Percentiles rank a stretch among this genome's conserved stretches.
These are phyloP conservation scores for Botia almorhae DNA, from an alignment of 2,797 vertebrate genomes.

Conservation along the genomic window DNA sequence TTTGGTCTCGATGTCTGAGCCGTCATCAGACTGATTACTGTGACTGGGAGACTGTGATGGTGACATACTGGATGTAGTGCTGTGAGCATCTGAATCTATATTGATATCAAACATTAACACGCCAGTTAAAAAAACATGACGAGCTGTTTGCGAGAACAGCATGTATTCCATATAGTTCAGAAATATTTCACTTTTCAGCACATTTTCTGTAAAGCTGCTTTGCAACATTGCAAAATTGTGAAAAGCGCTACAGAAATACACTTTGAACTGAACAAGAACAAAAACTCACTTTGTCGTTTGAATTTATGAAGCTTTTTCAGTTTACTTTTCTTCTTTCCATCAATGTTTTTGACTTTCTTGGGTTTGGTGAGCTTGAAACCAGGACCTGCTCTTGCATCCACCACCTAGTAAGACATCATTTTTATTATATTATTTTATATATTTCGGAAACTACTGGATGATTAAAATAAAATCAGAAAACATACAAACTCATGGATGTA, in stretches of 20 bases:
- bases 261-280: not conserved
- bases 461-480: not conserved
- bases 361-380: slow-evolving; percentile 85
- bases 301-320: slow-evolving; percentile 81
- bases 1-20: slow-evolving; percentile 83
- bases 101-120: not conserved
- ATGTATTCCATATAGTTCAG: too few relatives aligned
- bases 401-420: slow-evolving; percentile 70
- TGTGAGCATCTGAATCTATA: slow-evolving; percentile 84
- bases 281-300: slow-evolving; percentile 81
- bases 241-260: too few relatives aligned
- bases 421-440: too few relatives aligned
- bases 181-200: too few relatives aligned
- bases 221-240: too few relatives aligned
- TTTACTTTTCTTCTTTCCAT: slow-evolving; percentile 83
- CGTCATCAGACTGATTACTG: slow-evolving; percentile 84
- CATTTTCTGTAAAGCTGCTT: too few relatives aligned
- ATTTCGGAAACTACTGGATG: not conserved
- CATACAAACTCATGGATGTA: too few relatives aligned
- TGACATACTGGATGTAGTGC: slow-evolving; percentile 84
- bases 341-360: slow-evolving; percentile 81
- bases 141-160: too few relatives aligned
- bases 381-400: slow-evolving; percentile 84
- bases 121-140: not conserved
- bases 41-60: slow-evolving; percentile 84